phyloP scores from a whole-genome alignment of 2,888 invertebrate species.

The Allacma fusca region DNA sequence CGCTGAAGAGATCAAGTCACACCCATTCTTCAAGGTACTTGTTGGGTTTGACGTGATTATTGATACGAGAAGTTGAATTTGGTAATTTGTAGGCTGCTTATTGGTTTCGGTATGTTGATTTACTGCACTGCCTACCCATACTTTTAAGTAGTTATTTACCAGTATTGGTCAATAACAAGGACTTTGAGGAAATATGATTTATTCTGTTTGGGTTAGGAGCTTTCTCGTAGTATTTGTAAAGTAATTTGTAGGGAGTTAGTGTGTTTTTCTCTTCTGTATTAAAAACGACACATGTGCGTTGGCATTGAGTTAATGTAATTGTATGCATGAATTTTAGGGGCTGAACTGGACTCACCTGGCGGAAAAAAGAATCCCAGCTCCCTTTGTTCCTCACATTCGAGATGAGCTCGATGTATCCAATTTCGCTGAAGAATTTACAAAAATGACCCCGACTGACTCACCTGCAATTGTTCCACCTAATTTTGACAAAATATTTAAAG shows the following conservation, averaged over 20 bases:
- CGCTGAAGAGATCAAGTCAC: conserved; percentile 87
- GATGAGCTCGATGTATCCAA: conserved; percentile 92
- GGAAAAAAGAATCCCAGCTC: conserved; percentile 80
- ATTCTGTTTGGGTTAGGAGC: no score
- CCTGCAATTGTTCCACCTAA: conserved; percentile 87
- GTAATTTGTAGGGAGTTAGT: no score
- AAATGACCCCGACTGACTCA: conserved; percentile 88
- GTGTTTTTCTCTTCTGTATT: neutral
- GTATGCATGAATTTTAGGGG: conserved; percentile 63
- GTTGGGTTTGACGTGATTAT: neutral
- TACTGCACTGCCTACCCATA: neutral
- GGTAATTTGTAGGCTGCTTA: neutral
- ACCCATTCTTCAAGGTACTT: conserved; percentile 82
- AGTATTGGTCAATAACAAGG: neutral
- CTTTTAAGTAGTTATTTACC: neutral
- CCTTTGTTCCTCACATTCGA: conserved; percentile 86
- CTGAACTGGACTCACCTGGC: conserved; percentile 86
- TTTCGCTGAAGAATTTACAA: conserved; percentile 96
- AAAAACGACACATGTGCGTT: no score
- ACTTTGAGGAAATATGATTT: neutral
- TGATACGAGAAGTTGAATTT: neutral
- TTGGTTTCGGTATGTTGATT: neutral
- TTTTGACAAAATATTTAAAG: conserved; percentile 87
- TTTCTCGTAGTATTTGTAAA: no score
- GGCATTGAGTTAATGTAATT: neutral